phyloP scores from a whole-genome alignment of 2,113 vertebrate genomes.

The Mustelus asterias region DNA sequence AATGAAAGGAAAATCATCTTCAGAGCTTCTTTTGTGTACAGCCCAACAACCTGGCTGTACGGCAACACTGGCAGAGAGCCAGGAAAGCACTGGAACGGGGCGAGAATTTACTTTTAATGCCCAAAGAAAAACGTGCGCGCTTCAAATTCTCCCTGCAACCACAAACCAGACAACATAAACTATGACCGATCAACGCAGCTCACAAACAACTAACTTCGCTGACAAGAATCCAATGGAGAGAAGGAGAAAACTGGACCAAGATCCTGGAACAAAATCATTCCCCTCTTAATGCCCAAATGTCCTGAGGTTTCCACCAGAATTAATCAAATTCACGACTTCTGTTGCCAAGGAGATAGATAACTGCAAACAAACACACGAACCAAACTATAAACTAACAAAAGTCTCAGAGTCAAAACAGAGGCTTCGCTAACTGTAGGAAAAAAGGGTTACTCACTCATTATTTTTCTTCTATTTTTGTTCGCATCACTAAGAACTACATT shows the following conservation, averaged over 20 bases:
- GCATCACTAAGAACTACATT: slow-evolving; percentile 48
- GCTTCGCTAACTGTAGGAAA: neutral
- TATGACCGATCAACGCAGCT: neutral
- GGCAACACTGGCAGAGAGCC: neutral
- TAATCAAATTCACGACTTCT: neutral
- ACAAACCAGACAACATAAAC: neutral
- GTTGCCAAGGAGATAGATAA: neutral
- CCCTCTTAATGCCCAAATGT: neutral
- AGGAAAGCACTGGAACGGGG: neutral
- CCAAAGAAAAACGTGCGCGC: neutral
- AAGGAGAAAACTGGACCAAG: neutral
- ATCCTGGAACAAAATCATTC: neutral
- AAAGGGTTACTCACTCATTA: slow-evolving; percentile 54
- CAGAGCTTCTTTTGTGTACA: neutral
- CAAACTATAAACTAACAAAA: neutral
- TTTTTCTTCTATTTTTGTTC: slow-evolving; percentile 48
- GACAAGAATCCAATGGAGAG: neutral
- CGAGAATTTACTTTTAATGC: neutral
- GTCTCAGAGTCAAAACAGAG: neutral
- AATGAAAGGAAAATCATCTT: neutral
- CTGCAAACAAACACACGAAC: neutral
- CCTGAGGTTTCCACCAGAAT: neutral
- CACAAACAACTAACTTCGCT: neutral
- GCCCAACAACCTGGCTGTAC: too few species aligned
- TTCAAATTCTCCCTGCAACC: neutral